Conservation (phyloP, 2,888 invertebrate genomes). For the Neocrepidodera transversa region DNA sequence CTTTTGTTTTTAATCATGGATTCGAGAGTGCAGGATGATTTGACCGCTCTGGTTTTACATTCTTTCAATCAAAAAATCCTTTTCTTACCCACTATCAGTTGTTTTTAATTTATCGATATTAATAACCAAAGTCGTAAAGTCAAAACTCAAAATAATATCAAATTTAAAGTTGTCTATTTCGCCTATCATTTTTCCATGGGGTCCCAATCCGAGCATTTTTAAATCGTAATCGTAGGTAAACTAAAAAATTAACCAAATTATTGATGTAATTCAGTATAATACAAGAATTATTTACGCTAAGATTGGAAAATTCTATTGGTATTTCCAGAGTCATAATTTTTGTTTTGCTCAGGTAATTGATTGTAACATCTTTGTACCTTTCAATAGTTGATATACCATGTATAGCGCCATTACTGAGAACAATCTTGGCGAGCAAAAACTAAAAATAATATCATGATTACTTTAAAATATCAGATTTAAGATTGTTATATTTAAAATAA, state of each 20-base stretch:
- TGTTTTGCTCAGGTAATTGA: constrained; percentile 32
- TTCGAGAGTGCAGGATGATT: too few relatives aligned
- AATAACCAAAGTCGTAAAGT: not conserved
- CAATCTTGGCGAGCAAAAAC: constrained; percentile 7
- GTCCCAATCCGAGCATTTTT: not conserved
- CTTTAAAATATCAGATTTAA: too few relatives aligned
- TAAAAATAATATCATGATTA: too few relatives aligned
- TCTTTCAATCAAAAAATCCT: not conserved
- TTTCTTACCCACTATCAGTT: constrained; percentile 18
- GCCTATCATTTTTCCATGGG: not conserved
- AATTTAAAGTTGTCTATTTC: constrained; percentile 15
- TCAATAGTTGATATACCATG: constrained; percentile 61
- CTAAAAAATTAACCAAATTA: constrained; percentile 6
- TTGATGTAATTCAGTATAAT: too few relatives aligned
- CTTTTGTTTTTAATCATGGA: too few relatives aligned
- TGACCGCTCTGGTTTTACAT: too few relatives aligned
- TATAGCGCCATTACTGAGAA: constrained; percentile 61
- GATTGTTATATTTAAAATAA: too few relatives aligned
- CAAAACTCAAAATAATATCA: constrained; percentile 3
- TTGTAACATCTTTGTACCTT: constrained; percentile 61
- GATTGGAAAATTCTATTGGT: constrained; percentile 35
- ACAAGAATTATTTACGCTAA: constrained; percentile 39
- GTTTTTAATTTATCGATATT: constrained; percentile 7
- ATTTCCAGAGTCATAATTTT: constrained; percentile 28
- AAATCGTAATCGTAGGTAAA: constrained; percentile 6